Base-by-base conservation (phyloP, 2,888 invertebrate genomes). In the Hipparchia semele region DNA sequence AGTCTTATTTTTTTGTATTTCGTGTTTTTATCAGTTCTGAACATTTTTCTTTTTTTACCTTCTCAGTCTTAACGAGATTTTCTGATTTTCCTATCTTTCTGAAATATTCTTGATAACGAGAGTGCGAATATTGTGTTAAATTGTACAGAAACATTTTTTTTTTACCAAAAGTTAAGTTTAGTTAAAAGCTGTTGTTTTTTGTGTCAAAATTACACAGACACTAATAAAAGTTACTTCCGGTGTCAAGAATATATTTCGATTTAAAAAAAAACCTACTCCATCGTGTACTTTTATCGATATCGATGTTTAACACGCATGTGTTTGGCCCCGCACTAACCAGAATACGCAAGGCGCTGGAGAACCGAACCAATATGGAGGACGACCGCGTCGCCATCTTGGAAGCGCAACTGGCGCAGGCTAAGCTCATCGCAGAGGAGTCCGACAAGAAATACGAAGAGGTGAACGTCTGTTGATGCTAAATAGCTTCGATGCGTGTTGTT, bases 371-470 rank as follows among this genome's bases (percentile, higher is more conserved):
- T 95, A 98, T 99, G 97, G 99, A 99, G 95, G 99, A 99, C 90
- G 99, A 99, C 95, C 96, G 99, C 92, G 99, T 99, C 94, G 97
- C 98, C 91, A 96, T 98, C 89, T 96, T 99, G 95, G 99, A 99
- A 94, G 97, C 98, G 85, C 99, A 99, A 95, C 96, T 99, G 91
- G 96, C 99, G 84, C 99, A 99, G 95, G 99, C 99, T 91, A 99
- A 99, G 96, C 97, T 98, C 95, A 99, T 99, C 95, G 99, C 99
- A 82, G 99, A 99, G 95, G 99, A 99, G 95, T 99, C 99, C 83
- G 99, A 99, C 96, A 98, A 99, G 95, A 99, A 99, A 98, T 99
- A 99, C 94, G 99, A 99, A 96, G 99, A 99, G 99, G 99, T 99
- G 94, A 95, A 91, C 77, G 80, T 76, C 75, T 77, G 75, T 74